Evolutionary conservation across 2,113 vertebrate genomes (phyloP), one percentile per base, ranked within the genome.

Genomic region (Oncorhynchus gorbuscha): DNA sequence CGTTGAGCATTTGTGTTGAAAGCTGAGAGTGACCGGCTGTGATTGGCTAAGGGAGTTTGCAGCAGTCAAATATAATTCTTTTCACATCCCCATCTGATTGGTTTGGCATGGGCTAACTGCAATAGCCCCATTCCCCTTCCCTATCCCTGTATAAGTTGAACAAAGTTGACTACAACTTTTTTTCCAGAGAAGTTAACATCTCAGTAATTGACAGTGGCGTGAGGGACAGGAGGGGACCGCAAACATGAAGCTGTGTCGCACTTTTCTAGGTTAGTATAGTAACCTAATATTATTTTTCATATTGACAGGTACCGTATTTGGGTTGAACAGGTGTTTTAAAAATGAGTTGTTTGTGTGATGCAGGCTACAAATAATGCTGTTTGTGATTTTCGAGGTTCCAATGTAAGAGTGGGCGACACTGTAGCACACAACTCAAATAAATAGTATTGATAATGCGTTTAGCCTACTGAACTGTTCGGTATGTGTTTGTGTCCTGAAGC

Each of bases 191-290:
- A 91, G 93, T 92, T 92, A 93, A 94, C 78, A 89, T 88, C 79
- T 76, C 83, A 65, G 85, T 78, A 75, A 73, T 77, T 30, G 66
- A 79, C 81, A 88, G 81, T 71, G 80, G 80, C 78, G 77, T 77
- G 74, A 80, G 81, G 80, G 49, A 76, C 73, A 30, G 81, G 81
- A 82, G 77, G 84, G 73, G 79, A 87, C 77, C 79, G 93, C 93
- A 88, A 93, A 90, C 86, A 97, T 98, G 97, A 95, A 93, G 89
- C 93, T 97, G 92, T 98, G 97, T 77, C 93, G 94, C 91, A 92
- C 90, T 79, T 98, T 98, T 90, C 92, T 98, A 85, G 97, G 97
- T 98, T 93, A 84, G 96, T 97, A 92, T 75, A 75, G 18, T 49
- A 83, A 9, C 71, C 61, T 22, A 11, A 24, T 9, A 5, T 24